Evolutionary conservation across 2,888 invertebrate species (phyloP).

Genomic region (Iphiclides podalirius): DNA sequence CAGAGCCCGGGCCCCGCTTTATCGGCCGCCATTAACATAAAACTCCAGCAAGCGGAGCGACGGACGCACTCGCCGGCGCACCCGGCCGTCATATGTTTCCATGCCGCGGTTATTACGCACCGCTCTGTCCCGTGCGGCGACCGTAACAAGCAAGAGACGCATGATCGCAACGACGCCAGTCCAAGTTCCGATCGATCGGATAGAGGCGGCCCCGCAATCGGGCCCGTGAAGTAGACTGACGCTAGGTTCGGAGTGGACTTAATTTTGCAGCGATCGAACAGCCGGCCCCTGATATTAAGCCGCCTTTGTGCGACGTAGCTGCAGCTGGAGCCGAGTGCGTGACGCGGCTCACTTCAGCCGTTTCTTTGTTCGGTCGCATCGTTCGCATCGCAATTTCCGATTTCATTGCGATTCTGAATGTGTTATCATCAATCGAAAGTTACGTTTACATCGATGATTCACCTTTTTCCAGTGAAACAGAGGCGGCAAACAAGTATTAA

Average conservation of each 20-base stretch:
- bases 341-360: constrained; percentile 21
- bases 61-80: constrained; percentile 56
- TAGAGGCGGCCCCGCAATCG: constrained; percentile 5
- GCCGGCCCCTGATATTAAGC: constrained; percentile 28
- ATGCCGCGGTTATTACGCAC: constrained; percentile 29
- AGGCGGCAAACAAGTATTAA: no score
- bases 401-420: no score
- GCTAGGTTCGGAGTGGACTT: constrained; percentile 35
- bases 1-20: constrained; percentile 67
- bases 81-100: constrained; percentile 49
- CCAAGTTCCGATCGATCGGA: constrained; percentile 8
- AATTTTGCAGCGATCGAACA: constrained; percentile 34
- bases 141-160: neutral
- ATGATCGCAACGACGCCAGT: neutral
- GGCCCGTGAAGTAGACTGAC: constrained; percentile 29
- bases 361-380: constrained; percentile 24
- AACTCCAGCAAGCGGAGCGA: constrained; percentile 59
- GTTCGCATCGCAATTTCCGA: neutral
- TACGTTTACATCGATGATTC: no score
- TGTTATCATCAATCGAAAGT: no score
- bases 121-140: constrained; percentile 13
- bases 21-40: constrained; percentile 75
- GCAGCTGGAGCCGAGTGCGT: constrained; percentile 27
- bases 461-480: no score
- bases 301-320: constrained; percentile 35